phyloP scores from a whole-genome alignment of 2,113 vertebrate genomes.

The Stegostoma tigrinum region DNA sequence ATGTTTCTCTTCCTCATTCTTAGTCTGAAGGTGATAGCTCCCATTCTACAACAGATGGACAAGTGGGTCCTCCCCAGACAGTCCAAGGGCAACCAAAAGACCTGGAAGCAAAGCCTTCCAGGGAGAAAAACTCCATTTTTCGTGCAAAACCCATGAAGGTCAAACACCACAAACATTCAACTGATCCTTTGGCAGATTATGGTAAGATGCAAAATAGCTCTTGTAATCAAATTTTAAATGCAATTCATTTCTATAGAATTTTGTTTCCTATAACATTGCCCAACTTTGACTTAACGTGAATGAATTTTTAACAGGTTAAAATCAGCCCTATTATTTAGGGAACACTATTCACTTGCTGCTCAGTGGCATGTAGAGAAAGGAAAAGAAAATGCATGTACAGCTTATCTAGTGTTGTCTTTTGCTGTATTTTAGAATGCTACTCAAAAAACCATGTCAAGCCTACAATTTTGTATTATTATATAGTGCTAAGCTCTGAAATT shows the following conservation, averaged over 20 bases:
- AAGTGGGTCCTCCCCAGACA: slow-evolving; percentile 39
- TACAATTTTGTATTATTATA: not conserved
- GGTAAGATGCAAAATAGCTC: slow-evolving; percentile 44
- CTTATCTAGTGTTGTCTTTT: not conserved
- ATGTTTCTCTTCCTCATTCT: slow-evolving; percentile 23
- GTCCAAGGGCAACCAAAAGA: slow-evolving; percentile 48
- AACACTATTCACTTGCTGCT: too few species aligned
- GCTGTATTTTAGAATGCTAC: not conserved
- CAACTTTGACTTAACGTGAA: not conserved
- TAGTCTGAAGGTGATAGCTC: slow-evolving; percentile 46
- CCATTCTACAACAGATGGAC: slow-evolving; percentile 44
- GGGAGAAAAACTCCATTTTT: slow-evolving; percentile 40
- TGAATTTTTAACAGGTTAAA: not conserved
- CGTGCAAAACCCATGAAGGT: slow-evolving; percentile 45
- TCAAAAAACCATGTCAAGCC: not conserved
- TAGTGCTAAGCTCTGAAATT: not conserved
- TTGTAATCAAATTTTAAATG: not conserved
- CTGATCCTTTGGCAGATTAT: slow-evolving; percentile 45
- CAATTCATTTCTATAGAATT: not conserved
- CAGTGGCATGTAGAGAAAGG: not conserved
- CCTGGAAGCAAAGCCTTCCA: slow-evolving; percentile 34
- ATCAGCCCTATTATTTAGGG: not conserved
- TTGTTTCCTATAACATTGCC: not conserved
- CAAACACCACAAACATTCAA: slow-evolving; percentile 51
- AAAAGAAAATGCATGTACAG: not conserved